Evolutionary conservation across 2,797 vertebrate genomes (phyloP).

Genomic region (Siniperca obscura): DNA sequence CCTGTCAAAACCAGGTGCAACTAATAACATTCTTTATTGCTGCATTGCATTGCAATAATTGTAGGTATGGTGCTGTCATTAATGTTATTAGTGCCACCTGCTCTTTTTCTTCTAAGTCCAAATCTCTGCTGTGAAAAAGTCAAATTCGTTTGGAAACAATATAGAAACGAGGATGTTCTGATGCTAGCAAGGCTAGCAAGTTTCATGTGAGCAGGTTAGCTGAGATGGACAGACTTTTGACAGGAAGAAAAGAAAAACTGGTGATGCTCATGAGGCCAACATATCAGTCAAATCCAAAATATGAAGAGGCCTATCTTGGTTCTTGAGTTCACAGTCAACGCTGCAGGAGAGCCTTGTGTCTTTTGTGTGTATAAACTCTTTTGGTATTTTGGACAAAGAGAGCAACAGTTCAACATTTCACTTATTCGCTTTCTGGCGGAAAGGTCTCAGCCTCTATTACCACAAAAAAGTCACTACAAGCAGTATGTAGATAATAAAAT

Average conservation of each 20-base stretch:
- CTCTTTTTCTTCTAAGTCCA: neutral
- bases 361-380: neutral
- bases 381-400: neutral
- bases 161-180: neutral
- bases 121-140: neutral
- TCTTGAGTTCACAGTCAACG: neutral
- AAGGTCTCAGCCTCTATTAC: neutral
- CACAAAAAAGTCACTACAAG: neutral
- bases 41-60: neutral
- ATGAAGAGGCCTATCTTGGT: neutral
- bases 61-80: neutral
- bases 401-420: neutral
- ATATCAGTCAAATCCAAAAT: neutral
- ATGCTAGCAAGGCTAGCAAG: too few species aligned
- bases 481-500: neutral
- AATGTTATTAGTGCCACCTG: neutral
- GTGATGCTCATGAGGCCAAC: neutral
- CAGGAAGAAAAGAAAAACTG: neutral
- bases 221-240: neutral
- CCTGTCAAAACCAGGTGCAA: neutral
- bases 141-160: neutral
- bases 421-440: neutral
- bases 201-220: neutral
- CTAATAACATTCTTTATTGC: neutral
- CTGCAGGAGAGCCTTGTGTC: neutral